Evolutionary conservation across 2,797 vertebrate genomes (phyloP).

Genomic region (Gallirallus australis): DNA sequence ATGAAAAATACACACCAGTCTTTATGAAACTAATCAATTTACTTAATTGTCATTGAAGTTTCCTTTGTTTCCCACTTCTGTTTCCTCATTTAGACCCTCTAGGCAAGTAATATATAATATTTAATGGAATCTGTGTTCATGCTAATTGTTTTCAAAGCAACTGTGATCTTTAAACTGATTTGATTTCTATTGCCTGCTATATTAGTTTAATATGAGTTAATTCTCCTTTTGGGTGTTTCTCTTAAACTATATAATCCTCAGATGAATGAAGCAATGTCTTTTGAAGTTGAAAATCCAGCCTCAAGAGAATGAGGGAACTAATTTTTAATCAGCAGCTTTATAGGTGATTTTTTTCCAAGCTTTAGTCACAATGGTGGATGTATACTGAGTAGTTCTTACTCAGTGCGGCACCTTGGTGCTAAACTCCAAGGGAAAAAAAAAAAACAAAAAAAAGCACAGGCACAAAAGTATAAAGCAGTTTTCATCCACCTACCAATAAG

Average conservation of each 20-base stretch:
- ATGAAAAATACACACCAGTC: background rate
- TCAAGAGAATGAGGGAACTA: background rate
- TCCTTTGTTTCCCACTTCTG: background rate
- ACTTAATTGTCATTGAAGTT: background rate
- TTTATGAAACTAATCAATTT: background rate
- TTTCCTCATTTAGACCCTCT: background rate
- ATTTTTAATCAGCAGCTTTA: background rate
- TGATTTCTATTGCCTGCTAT: slow-evolving; percentile 55
- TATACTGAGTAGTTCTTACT: background rate
- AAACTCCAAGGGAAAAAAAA: background rate
- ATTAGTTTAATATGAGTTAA: slow-evolving; percentile 66
- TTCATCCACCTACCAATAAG: background rate
- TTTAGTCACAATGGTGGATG: background rate
- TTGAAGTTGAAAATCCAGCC: slow-evolving; percentile 34
- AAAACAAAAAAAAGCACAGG: background rate
- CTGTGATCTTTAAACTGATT: slow-evolving; percentile 53
- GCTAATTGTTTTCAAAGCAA: slow-evolving; percentile 40
- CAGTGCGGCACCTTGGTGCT: background rate
- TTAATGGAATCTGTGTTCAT: slow-evolving; percentile 26
- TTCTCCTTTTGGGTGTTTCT: slow-evolving; percentile 37
- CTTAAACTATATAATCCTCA: slow-evolving; percentile 37
- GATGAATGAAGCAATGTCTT: slow-evolving; percentile 49
- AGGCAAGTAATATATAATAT: background rate
- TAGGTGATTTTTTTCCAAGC: background rate
- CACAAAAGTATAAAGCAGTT: background rate